Evolutionary conservation across 2,888 invertebrate species (phyloP).

Genomic region (Blomia tropicalis): DNA sequence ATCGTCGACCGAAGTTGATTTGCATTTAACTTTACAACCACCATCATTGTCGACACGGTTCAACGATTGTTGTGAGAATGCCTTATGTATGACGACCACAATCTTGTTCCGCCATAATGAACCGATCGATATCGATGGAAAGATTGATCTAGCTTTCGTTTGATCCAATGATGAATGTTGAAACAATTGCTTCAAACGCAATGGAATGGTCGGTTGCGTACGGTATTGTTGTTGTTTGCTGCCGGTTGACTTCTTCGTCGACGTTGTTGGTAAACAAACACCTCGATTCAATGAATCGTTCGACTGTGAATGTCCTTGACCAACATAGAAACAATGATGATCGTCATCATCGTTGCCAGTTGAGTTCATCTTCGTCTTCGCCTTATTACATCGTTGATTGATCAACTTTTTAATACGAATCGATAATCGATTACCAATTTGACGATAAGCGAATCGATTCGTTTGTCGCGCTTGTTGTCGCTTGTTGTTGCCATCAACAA

Average conservation of each 20-base stretch:
- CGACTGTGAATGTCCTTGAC: too few species aligned
- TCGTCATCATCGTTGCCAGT: too few species aligned
- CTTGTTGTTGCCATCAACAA: neutral
- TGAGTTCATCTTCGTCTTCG: too few species aligned
- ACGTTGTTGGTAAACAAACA: too few species aligned
- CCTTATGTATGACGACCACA: conserved; percentile 1
- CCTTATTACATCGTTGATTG: too few species aligned
- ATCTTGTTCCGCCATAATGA: conserved; percentile 6
- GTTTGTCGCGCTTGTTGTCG: neutral
- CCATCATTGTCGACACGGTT: neutral
- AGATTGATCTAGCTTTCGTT: neutral
- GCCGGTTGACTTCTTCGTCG: neutral
- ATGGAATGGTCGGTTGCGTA: neutral
- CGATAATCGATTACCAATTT: conserved; percentile 6
- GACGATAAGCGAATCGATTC: neutral
- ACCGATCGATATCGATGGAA: neutral
- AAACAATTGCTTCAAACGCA: neutral
- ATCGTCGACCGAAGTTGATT: neutral
- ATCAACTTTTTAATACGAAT: neutral
- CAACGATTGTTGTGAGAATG: neutral
- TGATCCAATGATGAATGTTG: neutral
- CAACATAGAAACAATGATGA: too few species aligned
- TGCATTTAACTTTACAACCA: neutral
- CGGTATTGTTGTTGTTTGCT: neutral
- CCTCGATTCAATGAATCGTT: neutral